phyloP scores from a whole-genome alignment of 2,113 vertebrate species.

The Copsychus sechellarum region DNA sequence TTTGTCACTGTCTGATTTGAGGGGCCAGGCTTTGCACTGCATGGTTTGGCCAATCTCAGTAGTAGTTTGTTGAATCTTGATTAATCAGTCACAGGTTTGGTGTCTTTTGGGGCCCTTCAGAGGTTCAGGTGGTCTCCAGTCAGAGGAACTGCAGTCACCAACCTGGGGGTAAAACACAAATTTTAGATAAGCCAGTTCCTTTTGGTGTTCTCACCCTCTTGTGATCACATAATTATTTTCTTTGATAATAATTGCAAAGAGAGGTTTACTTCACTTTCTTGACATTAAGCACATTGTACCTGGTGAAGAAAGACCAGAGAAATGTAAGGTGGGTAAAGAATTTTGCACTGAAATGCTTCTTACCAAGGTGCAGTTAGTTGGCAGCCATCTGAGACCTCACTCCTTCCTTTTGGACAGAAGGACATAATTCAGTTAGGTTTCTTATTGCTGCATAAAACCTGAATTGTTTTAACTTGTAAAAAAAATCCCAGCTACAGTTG shows the following conservation, averaged over 20 bases:
- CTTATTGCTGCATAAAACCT: background rate
- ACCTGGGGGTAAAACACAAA: background rate
- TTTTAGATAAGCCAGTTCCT: background rate
- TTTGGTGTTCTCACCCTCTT: fast-evolving
- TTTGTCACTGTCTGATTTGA: background rate
- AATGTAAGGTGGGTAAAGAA: background rate
- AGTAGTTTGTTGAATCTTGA: background rate
- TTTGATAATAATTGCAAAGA: background rate
- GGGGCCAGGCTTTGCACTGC: background rate
- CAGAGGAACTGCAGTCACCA: background rate
- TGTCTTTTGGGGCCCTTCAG: background rate
- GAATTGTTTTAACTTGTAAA: background rate
- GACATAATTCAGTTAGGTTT: background rate
- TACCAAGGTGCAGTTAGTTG: background rate
- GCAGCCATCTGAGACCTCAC: background rate
- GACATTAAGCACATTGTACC: fast-evolving
- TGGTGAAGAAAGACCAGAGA: background rate
- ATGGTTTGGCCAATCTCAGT: background rate
- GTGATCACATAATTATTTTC: background rate
- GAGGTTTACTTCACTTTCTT: background rate
- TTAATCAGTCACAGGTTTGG: background rate
- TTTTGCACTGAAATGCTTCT: background rate
- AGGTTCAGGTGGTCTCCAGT: background rate
- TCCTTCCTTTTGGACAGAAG: background rate
- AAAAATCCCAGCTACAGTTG: background rate